A percentile compares a stretch with the other conserved stretches of the same genome.
These are phyloP conservation scores for Buphagus erythrorhynchus DNA, from an alignment of 2,797 vertebrate species.

Conservation along the genomic window DNA sequence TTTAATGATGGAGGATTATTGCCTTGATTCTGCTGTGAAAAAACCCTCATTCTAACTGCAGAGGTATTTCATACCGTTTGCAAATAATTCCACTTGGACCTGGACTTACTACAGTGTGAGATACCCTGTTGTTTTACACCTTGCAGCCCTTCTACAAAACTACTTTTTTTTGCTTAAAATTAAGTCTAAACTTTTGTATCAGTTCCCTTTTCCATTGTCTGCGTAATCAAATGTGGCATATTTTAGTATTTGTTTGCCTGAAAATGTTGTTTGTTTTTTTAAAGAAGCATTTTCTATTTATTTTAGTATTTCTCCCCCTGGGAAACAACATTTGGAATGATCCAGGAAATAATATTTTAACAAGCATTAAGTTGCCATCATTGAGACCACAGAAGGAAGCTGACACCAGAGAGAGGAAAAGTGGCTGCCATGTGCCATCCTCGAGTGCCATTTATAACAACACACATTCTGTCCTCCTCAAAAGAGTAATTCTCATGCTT, in stretches of 20 bases:
- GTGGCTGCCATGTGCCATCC: background rate
- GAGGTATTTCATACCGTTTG: background rate
- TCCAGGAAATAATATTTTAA: slow-evolving; percentile 18
- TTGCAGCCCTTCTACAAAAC: background rate
- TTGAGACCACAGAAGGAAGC: background rate
- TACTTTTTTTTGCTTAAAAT: background rate
- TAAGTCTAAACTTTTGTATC: background rate
- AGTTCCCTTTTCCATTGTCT: background rate
- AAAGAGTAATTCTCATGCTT: background rate
- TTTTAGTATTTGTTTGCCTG: background rate
- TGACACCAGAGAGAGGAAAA: background rate
- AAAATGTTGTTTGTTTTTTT: background rate
- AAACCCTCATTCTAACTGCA: background rate
- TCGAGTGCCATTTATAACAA: background rate
- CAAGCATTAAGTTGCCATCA: background rate
- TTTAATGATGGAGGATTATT: background rate
- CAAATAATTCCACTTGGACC: background rate
- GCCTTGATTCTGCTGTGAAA: background rate
- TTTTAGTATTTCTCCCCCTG: background rate
- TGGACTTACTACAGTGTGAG: background rate
- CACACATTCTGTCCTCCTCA: background rate
- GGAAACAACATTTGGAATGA: background rate
- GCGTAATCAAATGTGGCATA: background rate
- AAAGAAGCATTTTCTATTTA: background rate
- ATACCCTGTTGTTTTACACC: background rate